Evolutionary conservation across 2,888 invertebrate species (phyloP), one percentile per base, ranked within the genome.

Genomic region (Pyrochroa serraticornis): DNA sequence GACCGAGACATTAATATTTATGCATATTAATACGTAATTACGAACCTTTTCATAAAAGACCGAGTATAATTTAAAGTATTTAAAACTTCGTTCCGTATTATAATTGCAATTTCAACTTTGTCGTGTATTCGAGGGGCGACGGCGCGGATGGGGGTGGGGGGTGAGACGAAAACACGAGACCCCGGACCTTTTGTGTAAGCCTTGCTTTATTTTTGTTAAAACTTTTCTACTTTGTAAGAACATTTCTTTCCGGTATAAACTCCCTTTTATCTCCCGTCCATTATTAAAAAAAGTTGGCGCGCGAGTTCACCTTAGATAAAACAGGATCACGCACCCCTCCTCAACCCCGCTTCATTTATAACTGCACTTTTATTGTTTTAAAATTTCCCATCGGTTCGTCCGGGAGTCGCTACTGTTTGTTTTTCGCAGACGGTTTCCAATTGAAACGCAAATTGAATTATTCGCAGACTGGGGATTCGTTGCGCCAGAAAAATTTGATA

Each of bases 271-370:
- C 74, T 72, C 66, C 66, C 60, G 54, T 64, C 67, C 73, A 72
- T 75, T 75, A 75, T 75, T 75, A 74, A 75, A 74, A 74, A 75
- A 74, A 74, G 68, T 73, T 73, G 69, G 39, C 45, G 41, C 39
- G 42, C 51, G 47, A 57, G 68, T 68, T 70, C 69, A 69, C 70
- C 66, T 71, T 69, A 70, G 69, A 71, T 70, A 70, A 69, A 67
- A 63, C 65, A 65, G 14, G 42, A 43, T 50, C 42, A 43, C 50
- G 50, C 37, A 13, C 31, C 38, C 42, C n/a, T 14, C 39, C 30
- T 31, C 36, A 3, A 30, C 39, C 8, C 44, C 13, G 48, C 44
- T 49, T 49, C 47, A 57, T 50, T 51, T 51, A 51, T 46, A 51
- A 57, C 41, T 46, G 41, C 31, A 49, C 33, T 44, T 12, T 51